Base-by-base conservation (phyloP, 2,797 vertebrate species). In the Coracias cyanogaster region DNA sequence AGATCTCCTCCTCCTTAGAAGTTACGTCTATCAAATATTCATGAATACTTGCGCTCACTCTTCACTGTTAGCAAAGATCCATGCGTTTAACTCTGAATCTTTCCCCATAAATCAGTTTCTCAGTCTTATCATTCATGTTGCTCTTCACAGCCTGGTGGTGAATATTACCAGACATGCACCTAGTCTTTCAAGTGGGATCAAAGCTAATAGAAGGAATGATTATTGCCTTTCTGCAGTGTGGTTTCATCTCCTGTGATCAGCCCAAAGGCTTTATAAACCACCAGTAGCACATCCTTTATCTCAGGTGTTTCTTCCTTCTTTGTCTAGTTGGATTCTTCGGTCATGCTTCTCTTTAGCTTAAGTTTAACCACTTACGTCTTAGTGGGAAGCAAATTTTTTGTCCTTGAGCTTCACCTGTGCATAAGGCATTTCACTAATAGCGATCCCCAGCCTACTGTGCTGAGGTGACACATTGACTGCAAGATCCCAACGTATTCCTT, bases 21-120 rank as follows among this genome's bases (percentile, higher is more conserved):
- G 9, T 79, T 89, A 15, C 2, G n/a, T 81, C 35, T 70, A 24
- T 88, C 65, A 69, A 62, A 84, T 81, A 72, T 79, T 95, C 46
- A 55, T 76, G 66, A 61, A 15, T 82, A 39, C 15, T 74, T 4
- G 12, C 62, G 58, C 51, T 82, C 4, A 1, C 21, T 86, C 24
- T 91, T 95, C 54, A 35, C 51, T 48, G 28, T 72, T 29, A 89
- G 17, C 5, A 49, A 73, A 94, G 62, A 69, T 86, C 26, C 11
- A 31, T 22, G 8, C 72, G 29, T 84, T 90, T 71, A 86, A 71
- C 80, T 89, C 22, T 15, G 90, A 79, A 92, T 94, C 37, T 76
- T 82, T 90, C 28, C 25, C 9, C 29, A 70, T 84, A 86, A 94
- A 90, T 84, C 51, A 86, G 14, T 67, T 82, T 92, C 51, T 80